Evolutionary conservation across 1,140 invertebrate genomes (phyloP).

Genomic region (Luehdorfia chinensis): DNA sequence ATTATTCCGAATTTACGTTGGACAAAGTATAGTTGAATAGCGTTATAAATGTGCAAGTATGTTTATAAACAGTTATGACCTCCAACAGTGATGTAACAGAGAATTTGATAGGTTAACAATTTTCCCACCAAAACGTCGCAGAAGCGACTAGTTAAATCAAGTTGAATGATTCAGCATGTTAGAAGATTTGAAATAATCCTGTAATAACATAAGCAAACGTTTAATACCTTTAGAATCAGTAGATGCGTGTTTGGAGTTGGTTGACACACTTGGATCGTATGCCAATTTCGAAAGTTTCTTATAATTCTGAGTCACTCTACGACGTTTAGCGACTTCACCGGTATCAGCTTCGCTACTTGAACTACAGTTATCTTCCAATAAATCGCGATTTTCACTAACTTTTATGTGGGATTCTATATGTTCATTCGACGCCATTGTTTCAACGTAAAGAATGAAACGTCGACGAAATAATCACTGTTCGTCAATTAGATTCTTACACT

Average conservation of each 20-base stretch:
- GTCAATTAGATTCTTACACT: constrained; percentile 53
- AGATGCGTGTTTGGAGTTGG: constrained; percentile 47
- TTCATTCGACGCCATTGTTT: constrained; percentile 72
- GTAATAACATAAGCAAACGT: constrained; percentile 23
- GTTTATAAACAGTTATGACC: constrained; percentile 74
- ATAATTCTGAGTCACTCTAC: constrained; percentile 64
- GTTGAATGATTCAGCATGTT: not conserved
- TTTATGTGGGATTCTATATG: constrained; percentile 63
- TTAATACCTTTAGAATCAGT: constrained; percentile 60
- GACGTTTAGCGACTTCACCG: constrained; percentile 63
- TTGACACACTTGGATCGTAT: constrained; percentile 69
- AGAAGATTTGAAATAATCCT: not conserved
- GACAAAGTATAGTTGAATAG: constrained; percentile 16
- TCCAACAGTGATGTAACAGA: constrained; percentile 69
- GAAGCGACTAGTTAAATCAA: constrained; percentile 12
- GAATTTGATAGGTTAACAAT: constrained; percentile 59
- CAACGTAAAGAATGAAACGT: constrained; percentile 46
- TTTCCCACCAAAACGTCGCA: constrained; percentile 67
- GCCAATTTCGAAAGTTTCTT: constrained; percentile 68
- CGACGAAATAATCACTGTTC: constrained; percentile 40
- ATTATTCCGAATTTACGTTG: not conserved
- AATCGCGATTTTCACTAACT: constrained; percentile 61
- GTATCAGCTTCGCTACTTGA: constrained; percentile 47
- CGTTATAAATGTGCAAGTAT: constrained; percentile 33
- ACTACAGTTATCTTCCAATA: constrained; percentile 41